Conservation (phyloP, 2,797 vertebrate genomes). For the Gallirallus australis region DNA sequence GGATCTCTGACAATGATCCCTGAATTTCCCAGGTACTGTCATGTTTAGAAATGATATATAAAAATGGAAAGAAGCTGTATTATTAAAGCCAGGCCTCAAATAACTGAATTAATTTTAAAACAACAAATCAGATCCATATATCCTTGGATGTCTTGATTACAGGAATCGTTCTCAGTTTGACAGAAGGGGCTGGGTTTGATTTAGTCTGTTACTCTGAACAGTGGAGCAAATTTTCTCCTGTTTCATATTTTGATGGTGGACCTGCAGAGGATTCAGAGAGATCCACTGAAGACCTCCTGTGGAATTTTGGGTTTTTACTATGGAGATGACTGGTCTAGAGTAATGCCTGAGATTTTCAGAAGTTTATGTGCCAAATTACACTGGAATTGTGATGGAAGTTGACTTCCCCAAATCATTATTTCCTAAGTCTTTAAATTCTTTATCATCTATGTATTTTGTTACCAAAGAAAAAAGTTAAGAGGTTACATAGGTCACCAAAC, state of each 20-base stretch:
- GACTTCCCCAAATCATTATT: background rate
- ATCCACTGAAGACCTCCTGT: too few relatives aligned
- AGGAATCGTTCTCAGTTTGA: background rate
- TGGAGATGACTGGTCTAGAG: background rate
- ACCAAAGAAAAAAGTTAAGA: background rate
- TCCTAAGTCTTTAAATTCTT: background rate
- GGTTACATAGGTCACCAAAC: background rate
- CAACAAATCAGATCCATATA: background rate
- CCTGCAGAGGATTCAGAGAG: background rate
- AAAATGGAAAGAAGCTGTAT: background rate
- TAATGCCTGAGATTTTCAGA: background rate
- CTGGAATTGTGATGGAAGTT: background rate
- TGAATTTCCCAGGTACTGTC: background rate
- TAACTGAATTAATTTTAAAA: background rate
- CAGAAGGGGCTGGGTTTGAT: background rate
- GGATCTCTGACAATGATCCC: background rate
- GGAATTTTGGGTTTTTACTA: background rate
- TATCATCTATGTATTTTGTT: background rate
- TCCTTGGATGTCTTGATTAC: background rate
- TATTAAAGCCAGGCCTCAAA: background rate
- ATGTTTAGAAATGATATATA: background rate
- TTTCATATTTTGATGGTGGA: background rate
- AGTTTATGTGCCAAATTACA: background rate
- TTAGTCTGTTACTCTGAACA: background rate
- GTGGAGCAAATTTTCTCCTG: background rate